Percentiles rank a stretch among this genome's conserved stretches.
Evolutionary conservation across 2,113 vertebrate genomes (phyloP).

Genomic region (Urocitellus parryii): DNA sequence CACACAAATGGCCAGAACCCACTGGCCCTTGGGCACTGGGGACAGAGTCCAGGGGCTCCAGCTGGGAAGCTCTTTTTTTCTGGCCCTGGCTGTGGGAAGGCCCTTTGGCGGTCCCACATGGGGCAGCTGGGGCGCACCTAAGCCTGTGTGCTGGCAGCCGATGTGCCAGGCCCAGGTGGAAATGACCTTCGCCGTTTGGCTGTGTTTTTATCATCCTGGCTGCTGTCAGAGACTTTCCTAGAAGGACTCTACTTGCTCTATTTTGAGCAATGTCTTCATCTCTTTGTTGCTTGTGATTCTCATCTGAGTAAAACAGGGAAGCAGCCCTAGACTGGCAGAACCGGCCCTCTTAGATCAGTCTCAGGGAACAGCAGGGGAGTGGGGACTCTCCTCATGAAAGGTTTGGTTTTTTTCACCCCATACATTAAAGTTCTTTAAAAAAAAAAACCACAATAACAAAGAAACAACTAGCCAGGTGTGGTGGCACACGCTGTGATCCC

Average conservation of each 20-base stretch:
- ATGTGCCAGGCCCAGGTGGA: fast-evolving
- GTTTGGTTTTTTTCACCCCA: not conserved
- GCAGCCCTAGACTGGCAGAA: not conserved
- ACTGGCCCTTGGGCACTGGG: fast-evolving
- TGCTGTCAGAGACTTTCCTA: not conserved
- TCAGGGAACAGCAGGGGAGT: not conserved
- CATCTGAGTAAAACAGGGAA: not conserved
- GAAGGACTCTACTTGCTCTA: not conserved
- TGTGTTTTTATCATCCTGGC: not conserved
- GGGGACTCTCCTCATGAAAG: not conserved
- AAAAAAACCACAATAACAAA: no score
- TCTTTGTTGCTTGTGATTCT: not conserved
- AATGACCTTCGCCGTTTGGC: not conserved
- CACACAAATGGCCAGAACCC: not conserved
- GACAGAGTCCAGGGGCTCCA: not conserved
- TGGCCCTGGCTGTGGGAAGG: fast-evolving
- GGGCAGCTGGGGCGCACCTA: fast-evolving
- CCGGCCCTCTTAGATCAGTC: not conserved
- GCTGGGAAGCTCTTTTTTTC: not conserved
- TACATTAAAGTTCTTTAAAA: no score
- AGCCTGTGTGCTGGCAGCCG: no score
- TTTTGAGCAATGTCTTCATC: not conserved
- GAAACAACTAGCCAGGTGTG: no score
- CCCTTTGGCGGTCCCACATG: fast-evolving
- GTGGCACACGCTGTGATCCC: no score